A percentile compares a stretch with the other conserved stretches of the same genome.
phyloP scores from a whole-genome alignment of 2,113 vertebrate species.

The Rhabdornis inornatus region DNA sequence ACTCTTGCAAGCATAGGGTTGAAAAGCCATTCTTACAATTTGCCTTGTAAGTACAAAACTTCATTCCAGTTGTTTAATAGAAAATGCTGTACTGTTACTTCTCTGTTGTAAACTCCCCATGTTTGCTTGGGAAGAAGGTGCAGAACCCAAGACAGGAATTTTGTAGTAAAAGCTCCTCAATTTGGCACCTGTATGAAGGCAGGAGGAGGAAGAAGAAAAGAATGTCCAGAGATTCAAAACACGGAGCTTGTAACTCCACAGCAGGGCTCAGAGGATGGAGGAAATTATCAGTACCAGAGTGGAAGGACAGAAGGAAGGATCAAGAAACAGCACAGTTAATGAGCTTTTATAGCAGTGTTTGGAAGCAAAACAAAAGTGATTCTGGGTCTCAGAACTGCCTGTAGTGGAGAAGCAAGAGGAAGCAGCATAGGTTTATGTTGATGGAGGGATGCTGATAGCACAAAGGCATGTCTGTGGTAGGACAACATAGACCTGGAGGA shows the following conservation, averaged over 20 bases:
- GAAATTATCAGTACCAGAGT: neutral
- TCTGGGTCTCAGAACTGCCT: neutral
- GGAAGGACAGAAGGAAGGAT: neutral
- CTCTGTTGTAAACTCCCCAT: neutral
- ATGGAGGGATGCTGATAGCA: neutral
- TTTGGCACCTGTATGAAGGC: neutral
- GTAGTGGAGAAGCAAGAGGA: neutral
- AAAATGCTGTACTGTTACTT: neutral
- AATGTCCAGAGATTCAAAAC: neutral
- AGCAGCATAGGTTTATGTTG: accelerated
- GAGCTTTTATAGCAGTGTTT: neutral
- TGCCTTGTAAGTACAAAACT: neutral
- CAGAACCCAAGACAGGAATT: neutral
- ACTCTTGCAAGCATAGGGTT: neutral
- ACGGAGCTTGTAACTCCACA: neutral
- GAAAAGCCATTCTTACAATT: neutral
- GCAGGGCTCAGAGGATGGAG: neutral
- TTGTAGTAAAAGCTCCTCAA: neutral
- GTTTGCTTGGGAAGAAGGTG: accelerated
- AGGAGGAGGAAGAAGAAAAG: neutral
- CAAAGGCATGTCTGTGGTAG: neutral
- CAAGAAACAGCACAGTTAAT: neutral
- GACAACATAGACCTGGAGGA: neutral
- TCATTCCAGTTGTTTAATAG: neutral
- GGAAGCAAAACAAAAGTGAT: neutral